Evolutionary conservation across 1,140 invertebrate genomes (phyloP).

Genomic region (Drosophila takahashii): DNA sequence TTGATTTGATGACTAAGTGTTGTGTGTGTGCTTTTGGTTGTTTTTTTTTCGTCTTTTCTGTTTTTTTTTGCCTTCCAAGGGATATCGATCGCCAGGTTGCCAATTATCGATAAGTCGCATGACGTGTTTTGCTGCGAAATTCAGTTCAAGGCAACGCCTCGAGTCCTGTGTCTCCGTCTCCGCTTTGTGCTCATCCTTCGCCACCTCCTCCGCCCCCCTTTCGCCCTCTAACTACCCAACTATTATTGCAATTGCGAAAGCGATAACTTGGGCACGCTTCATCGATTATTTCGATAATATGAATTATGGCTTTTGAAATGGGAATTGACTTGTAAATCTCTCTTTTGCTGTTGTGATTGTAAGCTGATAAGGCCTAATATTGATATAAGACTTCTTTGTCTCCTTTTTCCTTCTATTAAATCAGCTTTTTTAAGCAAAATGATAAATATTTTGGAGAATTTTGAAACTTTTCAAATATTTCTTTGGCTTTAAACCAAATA

Average conservation of each 20-base stretch:
- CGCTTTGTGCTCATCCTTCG: slow-evolving; percentile 7
- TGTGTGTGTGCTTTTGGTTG: background rate
- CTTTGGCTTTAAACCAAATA: too few relatives aligned
- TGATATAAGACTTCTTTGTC: too few relatives aligned
- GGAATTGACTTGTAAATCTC: background rate
- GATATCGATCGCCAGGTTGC: slow-evolving; percentile 32
- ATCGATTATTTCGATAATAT: slow-evolving; percentile 13
- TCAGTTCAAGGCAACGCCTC: slow-evolving; percentile 76
- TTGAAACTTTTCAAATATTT: too few relatives aligned
- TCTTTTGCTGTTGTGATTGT: too few relatives aligned
- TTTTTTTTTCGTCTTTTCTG: background rate
- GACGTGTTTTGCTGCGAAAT: slow-evolving; percentile 43
- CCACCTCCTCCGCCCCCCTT: background rate
- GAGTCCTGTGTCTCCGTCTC: slow-evolving; percentile 22
- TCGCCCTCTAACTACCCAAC: background rate
- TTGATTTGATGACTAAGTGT: slow-evolving; percentile 57
- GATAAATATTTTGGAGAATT: too few relatives aligned
- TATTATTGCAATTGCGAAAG: background rate
- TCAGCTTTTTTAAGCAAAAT: too few relatives aligned
- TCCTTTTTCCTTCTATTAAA: too few relatives aligned
- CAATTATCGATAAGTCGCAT: slow-evolving; percentile 50
- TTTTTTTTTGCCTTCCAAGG: background rate
- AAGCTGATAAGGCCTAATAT: background rate
- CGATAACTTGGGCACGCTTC: background rate
- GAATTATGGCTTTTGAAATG: background rate